Evolutionary conservation across 2,797 vertebrate genomes (phyloP).

Genomic region (Dicrostonyx torquatus): DNA sequence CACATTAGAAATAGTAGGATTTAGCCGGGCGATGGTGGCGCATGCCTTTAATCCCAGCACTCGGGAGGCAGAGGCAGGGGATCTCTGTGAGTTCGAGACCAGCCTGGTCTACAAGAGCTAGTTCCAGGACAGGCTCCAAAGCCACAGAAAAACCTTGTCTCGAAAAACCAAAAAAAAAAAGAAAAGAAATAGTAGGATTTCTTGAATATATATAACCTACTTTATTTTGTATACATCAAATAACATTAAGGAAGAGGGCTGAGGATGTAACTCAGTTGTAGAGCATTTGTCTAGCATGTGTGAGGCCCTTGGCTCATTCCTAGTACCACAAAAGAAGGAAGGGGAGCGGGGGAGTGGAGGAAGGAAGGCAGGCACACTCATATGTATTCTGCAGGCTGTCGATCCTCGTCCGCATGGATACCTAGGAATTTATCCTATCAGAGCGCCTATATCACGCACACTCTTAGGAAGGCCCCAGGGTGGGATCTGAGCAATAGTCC

Average conservation of each 20-base stretch:
- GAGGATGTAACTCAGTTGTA: no score
- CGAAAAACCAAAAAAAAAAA: no score
- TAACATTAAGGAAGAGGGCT: not conserved
- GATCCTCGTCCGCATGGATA: fast-evolving
- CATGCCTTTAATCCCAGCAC: no score
- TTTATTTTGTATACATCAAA: not conserved
- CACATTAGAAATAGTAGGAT: not conserved
- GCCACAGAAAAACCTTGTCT: no score
- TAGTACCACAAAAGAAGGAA: not conserved
- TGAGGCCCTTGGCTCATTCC: not conserved
- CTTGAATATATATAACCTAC: not conserved
- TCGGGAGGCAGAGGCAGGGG: no score
- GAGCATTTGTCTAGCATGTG: not conserved
- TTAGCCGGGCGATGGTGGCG: no score
- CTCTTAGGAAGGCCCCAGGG: not conserved
- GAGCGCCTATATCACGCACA: not conserved
- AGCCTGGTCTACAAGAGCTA: no score
- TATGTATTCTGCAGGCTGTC: not conserved
- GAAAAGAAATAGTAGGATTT: no score
- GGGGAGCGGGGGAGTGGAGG: no score
- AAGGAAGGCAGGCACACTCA: not conserved
- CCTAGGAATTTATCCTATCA: not conserved
- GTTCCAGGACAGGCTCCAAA: no score
- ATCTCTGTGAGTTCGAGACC: no score
- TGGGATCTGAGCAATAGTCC: not conserved